Percentiles rank a stretch among this genome's conserved stretches.
These are phyloP conservation scores for Nyctereutes procyonoides DNA, from an alignment of 2,113 vertebrate genomes.

Conservation along the genomic window DNA sequence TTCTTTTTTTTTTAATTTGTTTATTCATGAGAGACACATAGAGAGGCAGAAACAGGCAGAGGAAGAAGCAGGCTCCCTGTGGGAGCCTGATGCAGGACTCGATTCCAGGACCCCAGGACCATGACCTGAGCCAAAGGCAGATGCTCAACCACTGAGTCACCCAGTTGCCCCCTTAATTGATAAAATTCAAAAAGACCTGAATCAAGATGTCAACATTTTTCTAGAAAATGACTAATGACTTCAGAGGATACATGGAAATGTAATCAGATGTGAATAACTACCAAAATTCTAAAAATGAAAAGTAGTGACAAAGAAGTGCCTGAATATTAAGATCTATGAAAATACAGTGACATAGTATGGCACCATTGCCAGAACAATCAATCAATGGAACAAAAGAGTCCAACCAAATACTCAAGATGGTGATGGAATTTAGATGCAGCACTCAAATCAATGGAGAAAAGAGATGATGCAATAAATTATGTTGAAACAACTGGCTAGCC, in stretches of 20 bases:
- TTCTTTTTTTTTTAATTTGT: no score
- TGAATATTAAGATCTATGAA: neutral
- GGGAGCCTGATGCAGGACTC: no score
- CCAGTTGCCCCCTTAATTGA: neutral
- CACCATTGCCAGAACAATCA: neutral
- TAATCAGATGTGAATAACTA: neutral
- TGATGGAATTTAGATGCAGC: neutral
- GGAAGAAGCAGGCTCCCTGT: no score
- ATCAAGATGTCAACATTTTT: constrained; percentile 40
- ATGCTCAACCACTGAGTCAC: no score
- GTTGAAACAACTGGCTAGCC: neutral
- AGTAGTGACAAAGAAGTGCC: neutral
- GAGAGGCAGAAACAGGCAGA: no score
- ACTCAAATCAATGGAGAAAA: neutral
- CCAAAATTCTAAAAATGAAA: constrained; percentile 22
- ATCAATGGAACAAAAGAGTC: neutral
- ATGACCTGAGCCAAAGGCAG: no score
- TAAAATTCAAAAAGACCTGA: neutral
- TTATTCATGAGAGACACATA: no score
- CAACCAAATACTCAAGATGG: neutral
- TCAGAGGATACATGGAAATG: neutral
- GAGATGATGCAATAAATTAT: constrained; percentile 8
- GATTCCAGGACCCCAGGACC: no score
- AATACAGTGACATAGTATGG: neutral
- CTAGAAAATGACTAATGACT: constrained; percentile 20